Percentiles rank a stretch among this genome's conserved stretches.
Evolutionary conservation across 2,888 invertebrate species (phyloP).

Genomic region (Acleris sparsana): DNA sequence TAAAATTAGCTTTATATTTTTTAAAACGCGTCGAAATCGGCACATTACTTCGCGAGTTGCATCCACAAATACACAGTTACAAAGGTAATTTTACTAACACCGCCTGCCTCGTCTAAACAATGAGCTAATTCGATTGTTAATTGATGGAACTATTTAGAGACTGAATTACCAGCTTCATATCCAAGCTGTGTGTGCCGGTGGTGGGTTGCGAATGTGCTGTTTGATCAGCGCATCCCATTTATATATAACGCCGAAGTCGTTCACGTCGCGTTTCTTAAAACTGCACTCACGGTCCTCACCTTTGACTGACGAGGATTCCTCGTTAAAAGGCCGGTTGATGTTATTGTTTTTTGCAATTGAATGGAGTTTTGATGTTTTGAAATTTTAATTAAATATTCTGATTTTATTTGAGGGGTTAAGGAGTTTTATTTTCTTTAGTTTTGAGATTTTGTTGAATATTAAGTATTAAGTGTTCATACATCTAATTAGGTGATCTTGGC

Average conservation of each 20-base stretch:
- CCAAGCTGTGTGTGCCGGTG: conserved; percentile 60
- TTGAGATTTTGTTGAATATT: no score
- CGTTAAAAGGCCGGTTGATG: conserved; percentile 21
- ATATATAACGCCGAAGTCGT: conserved; percentile 77
- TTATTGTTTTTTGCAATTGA: conserved; percentile 2
- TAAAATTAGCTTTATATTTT: no score
- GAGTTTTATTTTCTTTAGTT: no score
- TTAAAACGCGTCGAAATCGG: no score
- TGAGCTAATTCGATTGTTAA: neutral
- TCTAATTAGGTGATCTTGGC: no score
- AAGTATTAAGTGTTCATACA: no score
- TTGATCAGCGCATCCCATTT: conserved; percentile 68
- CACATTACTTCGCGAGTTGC: no score
- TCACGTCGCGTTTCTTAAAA: conserved; percentile 69
- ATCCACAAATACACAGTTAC: no score
- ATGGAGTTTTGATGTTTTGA: neutral
- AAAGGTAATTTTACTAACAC: no score
- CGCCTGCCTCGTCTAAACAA: no score
- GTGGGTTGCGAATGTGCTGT: conserved; percentile 67
- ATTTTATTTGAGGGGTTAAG: neutral
- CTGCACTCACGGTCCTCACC: conserved; percentile 73
- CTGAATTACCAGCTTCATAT: conserved; percentile 77
- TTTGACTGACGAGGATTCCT: conserved; percentile 60
- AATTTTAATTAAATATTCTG: neutral
- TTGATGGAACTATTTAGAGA: conserved; percentile 6